Evolutionary conservation across 2,888 invertebrate genomes (phyloP), one percentile per base, ranked within the genome.

Genomic region (Troides oblongomaculatus): DNA sequence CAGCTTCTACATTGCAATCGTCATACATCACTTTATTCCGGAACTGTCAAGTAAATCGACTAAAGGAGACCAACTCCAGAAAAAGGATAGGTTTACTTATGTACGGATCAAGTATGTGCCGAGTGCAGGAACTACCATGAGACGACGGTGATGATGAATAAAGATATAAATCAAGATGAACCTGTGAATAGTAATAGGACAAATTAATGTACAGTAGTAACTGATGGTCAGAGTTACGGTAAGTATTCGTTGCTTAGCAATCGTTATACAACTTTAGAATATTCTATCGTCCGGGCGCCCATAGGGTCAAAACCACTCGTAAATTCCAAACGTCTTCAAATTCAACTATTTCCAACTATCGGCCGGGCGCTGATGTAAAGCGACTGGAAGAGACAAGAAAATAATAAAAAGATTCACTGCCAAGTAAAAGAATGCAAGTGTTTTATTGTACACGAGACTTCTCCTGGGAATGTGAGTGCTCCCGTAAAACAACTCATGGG

Each of bases 271-370:
- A 86, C 85, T 86, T 82, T 79, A 80, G 84, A 87, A 84, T 84
- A 87, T 84, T 85, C 86, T 83, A 84, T 83, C 80, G 81, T 80
- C 78, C 81, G 80, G 75, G 82, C 88, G 84, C 89, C 90, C 89
- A 88, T 88, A 85, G 89, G 87, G 85, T 86, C 82, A 83, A 81
- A 80, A 82, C 83, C 81, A 89, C 90, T 91, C 90, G 89, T 90
- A 88, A 90, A 91, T 91, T 90, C 87, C 86, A 73, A 83, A 85
- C 90, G 83, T 90, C 91, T 91, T 90, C 90, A 90, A 89, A 90
- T 90, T 89, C 90, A 91, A 91, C 91, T 91, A 90, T 91, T 89
- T 88, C 86, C 82, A 90, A 91, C 89, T 91, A 90, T 90, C 88
- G 90, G 85, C 82, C 82, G 79, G 81, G 76, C 77, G 68, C 14